Evolutionary conservation across 2,797 vertebrate genomes (phyloP).

Genomic region (Rhynchonycteris naso): DNA sequence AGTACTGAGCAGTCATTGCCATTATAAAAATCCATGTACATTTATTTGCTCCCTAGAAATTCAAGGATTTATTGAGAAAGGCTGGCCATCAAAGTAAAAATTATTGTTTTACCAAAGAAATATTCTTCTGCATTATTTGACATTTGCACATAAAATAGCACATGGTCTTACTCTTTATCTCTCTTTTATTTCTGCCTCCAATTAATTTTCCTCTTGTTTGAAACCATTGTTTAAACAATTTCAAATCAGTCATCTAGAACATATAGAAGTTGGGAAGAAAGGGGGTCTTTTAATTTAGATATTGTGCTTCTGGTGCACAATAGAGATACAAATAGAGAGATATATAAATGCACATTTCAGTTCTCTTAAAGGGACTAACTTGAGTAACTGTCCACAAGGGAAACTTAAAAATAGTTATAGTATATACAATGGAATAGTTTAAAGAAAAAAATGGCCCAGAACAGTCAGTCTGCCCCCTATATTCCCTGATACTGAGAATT

Average conservation of each 20-base stretch:
- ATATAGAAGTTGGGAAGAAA: background rate
- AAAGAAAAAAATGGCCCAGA: background rate
- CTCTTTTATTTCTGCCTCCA: background rate
- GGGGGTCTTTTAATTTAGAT: background rate
- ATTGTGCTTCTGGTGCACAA: background rate
- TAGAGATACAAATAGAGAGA: background rate
- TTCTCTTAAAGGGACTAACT: background rate
- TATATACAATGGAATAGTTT: background rate
- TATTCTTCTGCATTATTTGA: background rate
- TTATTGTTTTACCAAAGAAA: background rate
- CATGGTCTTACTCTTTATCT: background rate
- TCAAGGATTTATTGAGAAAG: conserved; percentile 20
- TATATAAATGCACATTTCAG: background rate
- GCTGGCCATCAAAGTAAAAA: background rate
- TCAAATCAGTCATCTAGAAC: background rate
- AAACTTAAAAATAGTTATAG: background rate
- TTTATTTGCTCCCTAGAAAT: conserved; percentile 30
- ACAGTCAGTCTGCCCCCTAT: background rate
- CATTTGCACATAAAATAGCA: background rate
- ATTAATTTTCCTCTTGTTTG: background rate
- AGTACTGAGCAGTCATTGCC: background rate
- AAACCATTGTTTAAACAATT: background rate
- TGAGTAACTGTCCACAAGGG: background rate
- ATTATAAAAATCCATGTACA: background rate
- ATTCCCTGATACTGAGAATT: background rate